phyloP scores from a whole-genome alignment of 1,140 invertebrate genomes.

The Agrypnia vestita region DNA sequence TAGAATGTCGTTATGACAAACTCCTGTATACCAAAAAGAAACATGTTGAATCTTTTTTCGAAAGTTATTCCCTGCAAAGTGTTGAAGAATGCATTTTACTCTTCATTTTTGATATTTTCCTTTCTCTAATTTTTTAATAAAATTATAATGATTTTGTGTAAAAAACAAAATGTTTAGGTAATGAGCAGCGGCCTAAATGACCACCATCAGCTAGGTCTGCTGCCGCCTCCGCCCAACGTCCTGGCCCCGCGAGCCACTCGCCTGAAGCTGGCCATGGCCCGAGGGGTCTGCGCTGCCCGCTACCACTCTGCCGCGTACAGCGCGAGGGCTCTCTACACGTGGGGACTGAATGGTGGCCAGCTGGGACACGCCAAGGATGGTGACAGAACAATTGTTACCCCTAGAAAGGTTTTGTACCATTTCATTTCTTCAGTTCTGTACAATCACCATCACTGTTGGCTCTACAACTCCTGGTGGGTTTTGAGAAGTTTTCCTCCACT shows the following conservation, averaged over 20 bases:
- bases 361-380: constrained; percentile 74
- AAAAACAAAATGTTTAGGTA: constrained; percentile 64
- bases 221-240: constrained; percentile 68
- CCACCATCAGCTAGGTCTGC: constrained; percentile 75
- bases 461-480: no score
- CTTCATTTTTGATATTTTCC: no score
- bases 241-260: constrained; percentile 70
- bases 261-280: constrained; percentile 61
- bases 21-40: no score
- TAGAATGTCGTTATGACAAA: no score
- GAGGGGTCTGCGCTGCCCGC: constrained; percentile 75
- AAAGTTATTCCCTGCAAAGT: no score
- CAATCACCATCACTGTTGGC: no score
- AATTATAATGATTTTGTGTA: neutral
- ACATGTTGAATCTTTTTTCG: no score
- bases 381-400: constrained; percentile 65
- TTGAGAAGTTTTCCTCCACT: no score
- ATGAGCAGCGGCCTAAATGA: constrained; percentile 78
- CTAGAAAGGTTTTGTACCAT: constrained; percentile 66
- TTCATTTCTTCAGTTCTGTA: neutral
- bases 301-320: constrained; percentile 83
- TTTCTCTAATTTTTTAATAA: no score
- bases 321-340: constrained; percentile 72
- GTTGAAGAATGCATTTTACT: no score
- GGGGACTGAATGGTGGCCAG: constrained; percentile 84